Conservation (phyloP, 2,797 vertebrate species). For the Enteromius thamalakanensis region DNA sequence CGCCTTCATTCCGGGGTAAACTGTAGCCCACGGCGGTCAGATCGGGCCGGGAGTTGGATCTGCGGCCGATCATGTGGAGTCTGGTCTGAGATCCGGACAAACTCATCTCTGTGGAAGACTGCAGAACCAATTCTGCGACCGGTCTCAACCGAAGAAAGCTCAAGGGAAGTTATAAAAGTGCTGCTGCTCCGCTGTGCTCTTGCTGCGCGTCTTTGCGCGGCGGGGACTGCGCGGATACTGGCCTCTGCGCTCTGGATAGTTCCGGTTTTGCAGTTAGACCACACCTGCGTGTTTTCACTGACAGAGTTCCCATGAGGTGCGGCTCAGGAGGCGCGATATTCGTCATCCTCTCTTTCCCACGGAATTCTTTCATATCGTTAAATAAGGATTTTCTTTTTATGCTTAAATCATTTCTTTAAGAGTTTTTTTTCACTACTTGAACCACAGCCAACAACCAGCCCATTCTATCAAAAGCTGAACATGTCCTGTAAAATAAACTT, state of each 20-base stretch:
- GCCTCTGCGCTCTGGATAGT: constrained; percentile 68
- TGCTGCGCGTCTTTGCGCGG: constrained; percentile 45
- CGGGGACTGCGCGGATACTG: constrained; percentile 69
- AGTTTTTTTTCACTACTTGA: not conserved
- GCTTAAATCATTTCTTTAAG: not conserved
- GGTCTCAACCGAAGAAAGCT: not conserved
- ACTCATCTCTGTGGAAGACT: constrained; percentile 66
- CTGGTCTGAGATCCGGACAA: constrained; percentile 62
- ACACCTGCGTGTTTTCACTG: constrained; percentile 72
- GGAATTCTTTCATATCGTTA: not conserved
- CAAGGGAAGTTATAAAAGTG: not conserved
- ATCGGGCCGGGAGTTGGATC: constrained; percentile 72
- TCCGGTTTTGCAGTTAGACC: constrained; percentile 67
- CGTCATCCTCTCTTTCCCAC: constrained; percentile 11
- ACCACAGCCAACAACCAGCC: not conserved
- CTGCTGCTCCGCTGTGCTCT: not conserved
- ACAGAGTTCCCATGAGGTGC: constrained; percentile 18
- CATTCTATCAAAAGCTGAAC: not conserved
- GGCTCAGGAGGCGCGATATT: not conserved
- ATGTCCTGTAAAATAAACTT: too few species aligned
- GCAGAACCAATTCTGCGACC: not conserved
- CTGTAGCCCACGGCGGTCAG: constrained; percentile 50
- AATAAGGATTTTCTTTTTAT: not conserved
- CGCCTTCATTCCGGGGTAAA: constrained; percentile 56
- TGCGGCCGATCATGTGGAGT: constrained; percentile 61